Conservation (phyloP, 2,888 invertebrate species). For the Andrena praecox region DNA sequence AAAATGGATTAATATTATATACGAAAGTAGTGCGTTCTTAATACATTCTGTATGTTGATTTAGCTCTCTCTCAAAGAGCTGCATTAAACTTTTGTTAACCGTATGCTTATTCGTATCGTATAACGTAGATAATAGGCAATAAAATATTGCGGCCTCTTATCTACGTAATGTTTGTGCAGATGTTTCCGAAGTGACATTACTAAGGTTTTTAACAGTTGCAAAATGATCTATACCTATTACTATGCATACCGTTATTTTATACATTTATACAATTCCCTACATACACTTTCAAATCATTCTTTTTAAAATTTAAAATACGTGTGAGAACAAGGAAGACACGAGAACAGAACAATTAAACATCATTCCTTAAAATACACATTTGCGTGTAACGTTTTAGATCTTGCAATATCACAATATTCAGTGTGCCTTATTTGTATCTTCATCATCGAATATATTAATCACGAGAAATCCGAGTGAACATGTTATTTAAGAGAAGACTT, state of each 20-base stretch:
- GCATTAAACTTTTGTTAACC: slow-evolving; percentile 13
- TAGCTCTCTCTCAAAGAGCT: slow-evolving; percentile 4
- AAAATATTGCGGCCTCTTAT: slow-evolving; percentile 1
- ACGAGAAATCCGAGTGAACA: slow-evolving; percentile 36
- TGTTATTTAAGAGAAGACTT: slow-evolving; percentile 20
- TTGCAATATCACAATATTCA: slow-evolving; percentile 51
- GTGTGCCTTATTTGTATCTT: slow-evolving; percentile 41
- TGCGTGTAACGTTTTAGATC: slow-evolving; percentile 20
- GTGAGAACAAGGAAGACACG: slow-evolving; percentile 48
- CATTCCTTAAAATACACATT: slow-evolving; percentile 19
- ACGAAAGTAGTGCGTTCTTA: slow-evolving; percentile 31
- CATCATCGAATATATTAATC: slow-evolving; percentile 19
- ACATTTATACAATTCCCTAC: slow-evolving; percentile 70
- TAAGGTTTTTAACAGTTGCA: slow-evolving; percentile 22
- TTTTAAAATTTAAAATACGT: slow-evolving; percentile 43
- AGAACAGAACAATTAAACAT: slow-evolving; percentile 33
- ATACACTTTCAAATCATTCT: slow-evolving; percentile 54
- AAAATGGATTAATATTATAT: slow-evolving; percentile 29
- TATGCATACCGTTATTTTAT: slow-evolving; percentile 60
- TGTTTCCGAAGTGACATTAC: slow-evolving; percentile 1
- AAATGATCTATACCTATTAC: slow-evolving; percentile 58
- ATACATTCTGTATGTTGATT: slow-evolving; percentile 26
- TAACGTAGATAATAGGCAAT: slow-evolving; percentile 4
- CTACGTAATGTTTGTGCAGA: slow-evolving; percentile 12
- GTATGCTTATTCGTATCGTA: slow-evolving; percentile 20